Base-by-base conservation (phyloP, 2,888 invertebrate genomes). In the Lepetodrilus schrolli region DNA sequence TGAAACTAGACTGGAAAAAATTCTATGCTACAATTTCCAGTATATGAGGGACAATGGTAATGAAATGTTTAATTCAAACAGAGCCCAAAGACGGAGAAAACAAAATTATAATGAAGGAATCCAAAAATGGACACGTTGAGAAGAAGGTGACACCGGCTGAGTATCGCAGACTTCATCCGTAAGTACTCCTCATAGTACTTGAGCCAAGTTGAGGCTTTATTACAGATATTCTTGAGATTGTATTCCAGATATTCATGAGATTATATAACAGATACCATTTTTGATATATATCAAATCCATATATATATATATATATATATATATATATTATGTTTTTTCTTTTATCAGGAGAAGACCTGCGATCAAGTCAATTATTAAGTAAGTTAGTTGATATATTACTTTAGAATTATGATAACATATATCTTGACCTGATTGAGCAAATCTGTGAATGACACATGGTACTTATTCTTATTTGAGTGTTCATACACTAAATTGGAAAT, bases 341-440 rank as follows among this genome's bases (percentile, higher is more conserved):
- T 43, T 70, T 69, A 78, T 30, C 82, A 89, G 89, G 74, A 88
- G 58, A 58, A 74, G 80, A 43, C 80, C 80, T 23, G 78, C 90
- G 10, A 90, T 90, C 36, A 89, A 88, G 76, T 87, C 88, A 38
- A 88, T 89, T n/a, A 85, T 89, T 58, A 85, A 86, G 89, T 89
- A 82, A 86, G 87, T 86, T 34, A 36, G 0, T 37, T 70, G 17
- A n/a, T n/a, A n/a, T n/a, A n/a, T n/a, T n/a, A n/a, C n/a, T n/a
- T n/a, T n/a, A n/a, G n/a, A n/a, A n/a, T n/a, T n/a, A n/a, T n/a
- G n/a, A n/a, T n/a, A n/a, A n/a, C n/a, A n/a, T n/a, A n/a, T n/a
- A n/a, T n/a, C n/a, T n/a, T n/a, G n/a, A n/a, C n/a, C n/a, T n/a
- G n/a, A n/a, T n/a, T n/a, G n/a, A n/a, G n/a, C n/a, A n/a, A n/a